Base-by-base conservation (phyloP, 1,140 invertebrate genomes). In the Chrysomallon squamiferum region DNA sequence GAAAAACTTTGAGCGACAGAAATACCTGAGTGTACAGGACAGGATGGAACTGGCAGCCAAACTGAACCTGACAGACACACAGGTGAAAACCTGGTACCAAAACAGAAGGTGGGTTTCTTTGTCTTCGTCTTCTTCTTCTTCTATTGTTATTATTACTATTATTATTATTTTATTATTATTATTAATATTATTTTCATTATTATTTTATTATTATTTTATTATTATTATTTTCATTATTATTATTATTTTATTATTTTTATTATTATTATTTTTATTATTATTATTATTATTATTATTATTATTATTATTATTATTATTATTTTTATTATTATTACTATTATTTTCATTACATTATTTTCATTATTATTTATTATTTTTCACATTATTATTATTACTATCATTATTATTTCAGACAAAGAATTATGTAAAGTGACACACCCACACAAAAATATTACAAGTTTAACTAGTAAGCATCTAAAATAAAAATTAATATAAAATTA, bases 21-120 rank as follows among this genome's bases (percentile, higher is more conserved):
- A 99, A 85, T 99, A 99, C 88, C 90, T 99, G 29, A 97, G 94
- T 77, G 97, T 99, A 5, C 96, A 99, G 82, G 97, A 99, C 84
- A 88, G 97, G 65, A 97, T 99, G 94, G 96, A 99, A 87, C 87
- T 99, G 66, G 97, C 97, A 0, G 93, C 95, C 32, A 96, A 96
- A 84, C 88, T 98, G 43, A 94, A 95, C 66, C 88, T 99, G 32
- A 96, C 94, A 11, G 97, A 99, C 84, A 99, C 96, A 15, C 97
- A 99, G 89, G 96, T 98, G 74, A 98, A 98, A 87, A 98, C 96
- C 67, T 98, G 96, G 96, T 98, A 98, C 85, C 96, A 98, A 86
- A 98, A 98, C 85, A 89, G 96, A 89, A 92, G 96, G 95, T 97
- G 85, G 89, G 89, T 35, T 27, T 7, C n/a, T n/a, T 5, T 27